Evolutionary conservation across 2,797 vertebrate species (phyloP), one percentile per base, ranked within the genome.

Genomic region (Paedocypris micromegethes): DNA sequence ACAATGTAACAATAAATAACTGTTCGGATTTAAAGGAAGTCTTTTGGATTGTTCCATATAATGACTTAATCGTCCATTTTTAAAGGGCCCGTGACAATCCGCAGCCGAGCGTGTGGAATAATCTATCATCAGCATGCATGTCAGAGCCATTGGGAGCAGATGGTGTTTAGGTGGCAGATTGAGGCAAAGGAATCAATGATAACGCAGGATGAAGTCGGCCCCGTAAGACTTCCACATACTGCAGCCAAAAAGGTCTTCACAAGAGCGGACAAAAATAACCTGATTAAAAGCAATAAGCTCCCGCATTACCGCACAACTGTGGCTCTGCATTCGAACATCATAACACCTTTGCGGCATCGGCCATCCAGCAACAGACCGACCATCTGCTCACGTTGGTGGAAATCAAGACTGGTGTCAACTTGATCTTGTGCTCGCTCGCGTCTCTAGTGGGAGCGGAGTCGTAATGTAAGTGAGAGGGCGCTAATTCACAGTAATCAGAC

Each of bases 401-500:
- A 66, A 63, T 56, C 45, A 69, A 58, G 48, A 73, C 50, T 43
- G 67, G 43, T 63, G 68, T 70, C 68, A 55, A 56, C 68, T 23
- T 23, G 23, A 23, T 23, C 23, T 23, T 23, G 23, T 1, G 62
- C 49, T 54, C n/a, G 23, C 68, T 50, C 51, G 2, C 47, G 23
- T 51, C 43, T 62, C 68, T 70, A 63, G 52, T 57, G 54, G 60
- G 68, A 57, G 52, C 40, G 46, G 50, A 54, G 66, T 62, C 57
- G 45, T 57, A 70, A 55, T 47, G 47, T 39, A 63, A 87, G 84
- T 86, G 83, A 86, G 83, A 86, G 83, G 79, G 80, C 76, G 78
- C 83, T 86, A 88, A 88, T 87, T 87, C 84, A 84, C 84, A 81
- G 83, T 88, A 86, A 88, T 87, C 68, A 84, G 84, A 83, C 80